Conservation (phyloP, 37 sponge, comb jelly and placozoan genomes). For the Agelas oroides region DNA sequence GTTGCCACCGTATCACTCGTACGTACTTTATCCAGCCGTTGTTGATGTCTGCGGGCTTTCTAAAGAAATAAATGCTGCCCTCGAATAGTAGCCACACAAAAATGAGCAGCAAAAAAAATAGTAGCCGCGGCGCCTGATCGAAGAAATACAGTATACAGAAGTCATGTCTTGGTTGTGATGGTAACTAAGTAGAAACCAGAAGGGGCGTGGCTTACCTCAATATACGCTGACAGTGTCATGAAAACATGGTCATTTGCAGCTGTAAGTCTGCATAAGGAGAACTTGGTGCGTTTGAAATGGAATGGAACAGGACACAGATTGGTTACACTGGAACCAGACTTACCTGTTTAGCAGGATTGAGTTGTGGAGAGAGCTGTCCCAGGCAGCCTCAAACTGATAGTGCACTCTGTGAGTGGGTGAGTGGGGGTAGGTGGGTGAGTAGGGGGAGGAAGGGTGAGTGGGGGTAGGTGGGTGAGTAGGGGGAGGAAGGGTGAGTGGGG, state of each 20-base stretch:
- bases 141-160: no score
- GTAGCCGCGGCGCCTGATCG: no score
- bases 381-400: constrained; percentile 86
- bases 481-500: no score
- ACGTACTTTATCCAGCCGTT: no score
- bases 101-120: no score
- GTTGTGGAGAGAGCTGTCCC: constrained; percentile 98
- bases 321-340: not conserved
- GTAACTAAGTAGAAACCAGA: no score
- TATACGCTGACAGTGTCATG: constrained; percentile 82
- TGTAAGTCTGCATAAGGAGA: constrained; percentile 59
- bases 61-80: no score
- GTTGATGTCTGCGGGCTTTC: no score
- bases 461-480: not conserved
- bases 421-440: not conserved
- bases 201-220: constrained; percentile 64
- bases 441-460: not conserved
- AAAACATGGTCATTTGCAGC: constrained; percentile 63
- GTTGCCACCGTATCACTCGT: no score
- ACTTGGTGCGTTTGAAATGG: no score
- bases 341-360: constrained; percentile 86
- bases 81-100: no score
- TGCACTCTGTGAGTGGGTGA: constrained; percentile 19
- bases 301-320: not conserved
- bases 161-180: no score